Evolutionary conservation across 92 coral and sea anemone species (phyloP), one percentile per base, ranked within the genome.

Genomic region (Siderastrea siderea): DNA sequence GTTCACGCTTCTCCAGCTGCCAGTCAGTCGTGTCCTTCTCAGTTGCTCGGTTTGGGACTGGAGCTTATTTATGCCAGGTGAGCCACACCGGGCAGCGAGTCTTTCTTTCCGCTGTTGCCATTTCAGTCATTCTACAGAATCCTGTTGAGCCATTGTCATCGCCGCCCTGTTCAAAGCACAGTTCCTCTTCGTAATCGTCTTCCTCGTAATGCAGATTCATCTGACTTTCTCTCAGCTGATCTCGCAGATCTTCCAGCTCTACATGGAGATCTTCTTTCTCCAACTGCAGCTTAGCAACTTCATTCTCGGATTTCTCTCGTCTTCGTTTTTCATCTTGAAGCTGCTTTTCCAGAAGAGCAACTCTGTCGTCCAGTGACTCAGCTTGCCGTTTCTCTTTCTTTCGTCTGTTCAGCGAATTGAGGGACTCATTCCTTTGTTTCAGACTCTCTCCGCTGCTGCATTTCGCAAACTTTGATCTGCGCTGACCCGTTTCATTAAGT

Each of bases 241-340:
- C 89, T 11, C 89, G 80, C 8, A 93, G 78, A 45, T 85, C 93
- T n/a, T 90, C 93, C 5, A 93, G 91, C 54, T 90, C 93, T 52
- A 53, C 68, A 55, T 64, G 74, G 73, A 93, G 77, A 5, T 72
- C 83, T 45, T 87, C 87, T 43, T 90, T 93, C 81, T 93, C 93
- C 38, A 74, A 7, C 11, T 80, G 91, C n/a, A 93, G 78, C 75
- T 85, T 86, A 8, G 78, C 84, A 79, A 93, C 86, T 79, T 90
- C 95, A 67, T 71, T 49, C 68, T 93, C 95, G 64, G 93, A 87
- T 38, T 51, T 59, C 15, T 80, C 77, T 7, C 95, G 93, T 72
- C 80, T 89, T 48, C 79, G 85, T 58, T 79, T 87, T 78, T 93
- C 95, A 6, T 83, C 75, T 68, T 71, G 78, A 15, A 93, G 88